Conservation (phyloP, 2,113 vertebrate genomes). For the Nesoenas mayeri region DNA sequence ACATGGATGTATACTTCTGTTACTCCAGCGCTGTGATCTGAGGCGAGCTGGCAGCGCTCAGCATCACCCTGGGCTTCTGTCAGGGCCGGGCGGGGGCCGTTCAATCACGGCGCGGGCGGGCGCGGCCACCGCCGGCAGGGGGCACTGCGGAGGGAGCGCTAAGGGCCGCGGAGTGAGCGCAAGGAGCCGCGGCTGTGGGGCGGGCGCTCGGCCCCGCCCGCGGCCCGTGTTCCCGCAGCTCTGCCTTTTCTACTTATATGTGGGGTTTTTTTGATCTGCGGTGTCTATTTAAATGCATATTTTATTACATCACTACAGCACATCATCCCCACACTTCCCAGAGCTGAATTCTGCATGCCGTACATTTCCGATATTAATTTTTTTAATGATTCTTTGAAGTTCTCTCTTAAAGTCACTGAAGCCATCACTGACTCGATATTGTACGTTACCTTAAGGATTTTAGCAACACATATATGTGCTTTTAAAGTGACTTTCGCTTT, state of each 20-base stretch:
- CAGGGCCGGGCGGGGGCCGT: slow-evolving; percentile 69
- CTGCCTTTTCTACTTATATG: too few species aligned
- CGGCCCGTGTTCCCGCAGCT: background rate
- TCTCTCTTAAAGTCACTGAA: background rate
- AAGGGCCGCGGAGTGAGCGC: too few species aligned
- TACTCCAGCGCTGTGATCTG: slow-evolving; percentile 74
- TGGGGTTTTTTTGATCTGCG: background rate
- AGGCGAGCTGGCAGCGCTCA: slow-evolving; percentile 81
- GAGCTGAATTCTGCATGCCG: background rate
- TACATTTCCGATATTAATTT: background rate
- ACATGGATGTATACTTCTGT: slow-evolving; percentile 43
- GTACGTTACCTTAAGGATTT: background rate
- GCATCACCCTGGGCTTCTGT: slow-evolving; percentile 80
- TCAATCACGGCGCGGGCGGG: slow-evolving; percentile 79
- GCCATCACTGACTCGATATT: background rate
- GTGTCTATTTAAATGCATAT: background rate
- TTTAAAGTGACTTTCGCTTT: slow-evolving; percentile 21
- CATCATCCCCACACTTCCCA: background rate
- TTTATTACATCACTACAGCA: background rate
- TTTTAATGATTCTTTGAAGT: slow-evolving; percentile 14
- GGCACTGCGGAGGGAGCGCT: slow-evolving; percentile 29
- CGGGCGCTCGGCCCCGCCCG: too few species aligned
- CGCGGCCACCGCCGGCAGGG: slow-evolving; percentile 80
- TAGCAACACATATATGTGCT: background rate
- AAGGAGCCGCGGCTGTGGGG: too few species aligned